Conservation (phyloP, 2,113 vertebrate genomes). For the Micronycteris hirsuta region DNA sequence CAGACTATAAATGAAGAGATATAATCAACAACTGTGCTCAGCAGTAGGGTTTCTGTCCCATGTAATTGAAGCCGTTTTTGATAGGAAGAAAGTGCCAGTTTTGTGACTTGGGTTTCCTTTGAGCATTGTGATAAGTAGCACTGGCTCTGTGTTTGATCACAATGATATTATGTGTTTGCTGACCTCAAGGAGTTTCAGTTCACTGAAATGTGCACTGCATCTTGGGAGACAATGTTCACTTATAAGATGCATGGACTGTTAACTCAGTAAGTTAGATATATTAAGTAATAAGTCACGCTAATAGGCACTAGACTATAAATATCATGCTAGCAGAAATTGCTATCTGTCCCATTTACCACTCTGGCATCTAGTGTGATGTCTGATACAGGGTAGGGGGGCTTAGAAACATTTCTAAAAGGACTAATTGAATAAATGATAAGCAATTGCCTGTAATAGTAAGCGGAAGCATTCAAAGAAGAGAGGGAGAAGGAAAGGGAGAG, state of each 20-base stretch:
- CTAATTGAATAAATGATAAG: not conserved
- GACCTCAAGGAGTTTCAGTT: not conserved
- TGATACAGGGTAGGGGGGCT: not conserved
- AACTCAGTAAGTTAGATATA: not conserved
- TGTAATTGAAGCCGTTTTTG: not conserved
- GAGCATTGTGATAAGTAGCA: not conserved
- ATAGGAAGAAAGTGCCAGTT: not conserved
- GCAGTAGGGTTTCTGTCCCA: not conserved
- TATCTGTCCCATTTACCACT: not conserved
- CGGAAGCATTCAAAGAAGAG: not conserved
- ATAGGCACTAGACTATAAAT: not conserved
- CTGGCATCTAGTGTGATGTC: not conserved
- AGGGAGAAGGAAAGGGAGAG: not conserved
- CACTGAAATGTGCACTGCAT: not conserved
- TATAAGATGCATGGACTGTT: not conserved
- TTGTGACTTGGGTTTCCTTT: not conserved
- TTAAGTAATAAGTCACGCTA: not conserved
- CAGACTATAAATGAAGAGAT: not conserved
- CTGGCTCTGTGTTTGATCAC: not conserved
- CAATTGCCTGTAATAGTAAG: not conserved
- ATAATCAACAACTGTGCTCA: not conserved
- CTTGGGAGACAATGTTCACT: not conserved
- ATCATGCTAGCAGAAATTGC: not conserved
- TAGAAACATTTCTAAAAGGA: not conserved
- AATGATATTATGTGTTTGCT: not conserved